A percentile compares a stretch with the other conserved stretches of the same genome.
Conservation (phyloP, 2,797 vertebrate species). For the Rhynchonycteris naso region DNA sequence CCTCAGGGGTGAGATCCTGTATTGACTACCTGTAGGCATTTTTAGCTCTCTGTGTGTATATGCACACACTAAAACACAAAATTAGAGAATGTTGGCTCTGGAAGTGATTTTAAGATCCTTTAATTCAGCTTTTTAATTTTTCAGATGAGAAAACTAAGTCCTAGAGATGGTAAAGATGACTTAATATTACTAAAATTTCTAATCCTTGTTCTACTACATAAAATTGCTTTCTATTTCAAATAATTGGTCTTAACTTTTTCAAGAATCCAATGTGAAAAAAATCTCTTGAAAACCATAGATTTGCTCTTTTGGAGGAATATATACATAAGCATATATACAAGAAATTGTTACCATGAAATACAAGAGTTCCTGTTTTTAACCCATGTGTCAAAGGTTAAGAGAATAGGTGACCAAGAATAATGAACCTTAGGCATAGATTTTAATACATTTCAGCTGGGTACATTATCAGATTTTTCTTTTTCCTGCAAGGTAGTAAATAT, state of each 20-base stretch:
- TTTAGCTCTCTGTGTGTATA: background rate
- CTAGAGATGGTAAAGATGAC: background rate
- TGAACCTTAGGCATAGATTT: background rate
- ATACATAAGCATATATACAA: background rate
- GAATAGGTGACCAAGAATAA: background rate
- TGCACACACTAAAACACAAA: background rate
- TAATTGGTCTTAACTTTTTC: constrained; percentile 43
- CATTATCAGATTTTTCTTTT: constrained; percentile 7
- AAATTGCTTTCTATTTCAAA: constrained; percentile 38
- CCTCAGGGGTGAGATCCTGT: background rate
- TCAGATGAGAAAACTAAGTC: constrained; percentile 15
- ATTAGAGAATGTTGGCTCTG: constrained; percentile 6
- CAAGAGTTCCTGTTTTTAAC: constrained; percentile 37
- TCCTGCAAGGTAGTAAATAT: constrained; percentile 20
- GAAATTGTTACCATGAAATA: background rate
- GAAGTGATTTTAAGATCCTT: background rate
- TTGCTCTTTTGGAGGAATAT: background rate
- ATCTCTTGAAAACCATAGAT: background rate
- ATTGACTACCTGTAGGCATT: background rate
- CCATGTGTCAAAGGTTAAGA: constrained; percentile 23
- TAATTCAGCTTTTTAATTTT: constrained; percentile 48
- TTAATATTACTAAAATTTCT: background rate
- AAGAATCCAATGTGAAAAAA: constrained; percentile 51
- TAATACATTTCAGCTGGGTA: background rate
- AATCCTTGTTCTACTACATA: background rate